Conservation (phyloP, 2,797 vertebrate species). For the Tragelaphus eurycerus region DNA sequence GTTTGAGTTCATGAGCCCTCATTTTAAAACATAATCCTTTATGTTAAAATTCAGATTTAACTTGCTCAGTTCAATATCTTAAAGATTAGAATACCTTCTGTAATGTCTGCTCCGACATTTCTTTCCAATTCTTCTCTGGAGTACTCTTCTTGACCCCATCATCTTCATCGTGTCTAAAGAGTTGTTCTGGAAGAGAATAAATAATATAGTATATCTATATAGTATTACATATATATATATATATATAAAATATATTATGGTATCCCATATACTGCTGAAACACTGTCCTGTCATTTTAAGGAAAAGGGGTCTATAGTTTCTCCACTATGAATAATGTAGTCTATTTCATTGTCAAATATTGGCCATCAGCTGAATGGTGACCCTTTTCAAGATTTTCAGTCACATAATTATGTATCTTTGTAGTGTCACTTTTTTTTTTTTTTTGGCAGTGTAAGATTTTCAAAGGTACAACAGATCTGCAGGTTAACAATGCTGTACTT, state of each 20-base stretch:
- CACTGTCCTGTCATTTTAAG: constrained; percentile 70
- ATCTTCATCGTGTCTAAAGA: constrained; percentile 84
- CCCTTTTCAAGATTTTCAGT: constrained; percentile 79
- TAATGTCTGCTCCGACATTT: constrained; percentile 86
- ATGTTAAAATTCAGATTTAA: constrained; percentile 78
- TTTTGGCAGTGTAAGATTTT: constrained; percentile 79
- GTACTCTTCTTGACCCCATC: constrained; percentile 87
- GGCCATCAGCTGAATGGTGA: constrained; percentile 79
- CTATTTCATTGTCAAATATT: constrained; percentile 84
- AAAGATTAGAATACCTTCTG: constrained; percentile 89
- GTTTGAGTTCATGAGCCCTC: constrained; percentile 58
- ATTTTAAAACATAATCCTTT: constrained; percentile 69
- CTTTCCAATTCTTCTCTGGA: constrained; percentile 85
- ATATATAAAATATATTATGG: constrained; percentile 74
- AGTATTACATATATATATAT: neutral
- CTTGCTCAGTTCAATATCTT: constrained; percentile 74
- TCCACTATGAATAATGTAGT: constrained; percentile 86
- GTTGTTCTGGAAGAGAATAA: constrained; percentile 88
- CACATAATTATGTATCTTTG: constrained; percentile 82
- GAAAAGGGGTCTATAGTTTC: constrained; percentile 79
- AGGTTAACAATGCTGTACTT: constrained; percentile 85
- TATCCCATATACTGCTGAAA: constrained; percentile 79
- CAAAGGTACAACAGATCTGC: constrained; percentile 84
- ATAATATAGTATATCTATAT: constrained; percentile 80
- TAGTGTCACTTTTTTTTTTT: constrained; percentile 75